Conservation (phyloP, 2,888 invertebrate genomes). For the Phengaris alcon region DNA sequence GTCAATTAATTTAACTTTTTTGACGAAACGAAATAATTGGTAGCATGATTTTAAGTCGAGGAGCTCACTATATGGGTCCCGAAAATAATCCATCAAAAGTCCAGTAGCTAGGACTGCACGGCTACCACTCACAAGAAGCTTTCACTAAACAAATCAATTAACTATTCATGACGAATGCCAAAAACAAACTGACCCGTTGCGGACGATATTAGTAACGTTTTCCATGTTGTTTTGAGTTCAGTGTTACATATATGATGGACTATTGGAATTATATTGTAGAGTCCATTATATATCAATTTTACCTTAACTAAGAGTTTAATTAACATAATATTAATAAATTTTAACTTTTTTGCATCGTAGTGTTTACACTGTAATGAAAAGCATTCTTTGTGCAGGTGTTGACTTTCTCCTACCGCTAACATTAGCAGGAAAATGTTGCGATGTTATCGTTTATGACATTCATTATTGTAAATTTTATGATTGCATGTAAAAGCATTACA, state of each 20-base stretch:
- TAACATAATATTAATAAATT: conserved; percentile 67
- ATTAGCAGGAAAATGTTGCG: conserved; percentile 79
- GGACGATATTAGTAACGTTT: conserved; percentile 67
- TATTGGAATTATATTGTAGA: conserved; percentile 35
- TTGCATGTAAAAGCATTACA: conserved; percentile 62
- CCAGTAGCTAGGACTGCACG: conserved; percentile 60
- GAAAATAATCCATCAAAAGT: too few species aligned
- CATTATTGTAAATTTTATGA: conserved; percentile 47
- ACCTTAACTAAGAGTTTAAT: conserved; percentile 54
- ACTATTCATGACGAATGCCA: conserved; percentile 48
- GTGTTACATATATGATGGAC: conserved; percentile 32
- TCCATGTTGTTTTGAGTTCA: conserved; percentile 52
- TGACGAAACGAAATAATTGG: background rate
- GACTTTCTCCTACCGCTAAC: conserved; percentile 77
- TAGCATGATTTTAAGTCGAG: background rate
- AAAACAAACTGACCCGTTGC: conserved; percentile 29
- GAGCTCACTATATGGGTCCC: background rate
- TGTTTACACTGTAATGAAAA: conserved; percentile 68
- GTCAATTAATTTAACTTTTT: background rate
- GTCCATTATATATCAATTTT: conserved; percentile 54
- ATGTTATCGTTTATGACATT: conserved; percentile 65
- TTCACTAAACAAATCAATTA: conserved; percentile 72
- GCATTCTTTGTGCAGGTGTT: conserved; percentile 79
- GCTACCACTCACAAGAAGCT: conserved; percentile 65
- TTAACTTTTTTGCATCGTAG: conserved; percentile 75